phyloP scores from a whole-genome alignment of 30 jellyfish, hydroid and myxozoan genomes.

The Turritopsis dohrnii region DNA sequence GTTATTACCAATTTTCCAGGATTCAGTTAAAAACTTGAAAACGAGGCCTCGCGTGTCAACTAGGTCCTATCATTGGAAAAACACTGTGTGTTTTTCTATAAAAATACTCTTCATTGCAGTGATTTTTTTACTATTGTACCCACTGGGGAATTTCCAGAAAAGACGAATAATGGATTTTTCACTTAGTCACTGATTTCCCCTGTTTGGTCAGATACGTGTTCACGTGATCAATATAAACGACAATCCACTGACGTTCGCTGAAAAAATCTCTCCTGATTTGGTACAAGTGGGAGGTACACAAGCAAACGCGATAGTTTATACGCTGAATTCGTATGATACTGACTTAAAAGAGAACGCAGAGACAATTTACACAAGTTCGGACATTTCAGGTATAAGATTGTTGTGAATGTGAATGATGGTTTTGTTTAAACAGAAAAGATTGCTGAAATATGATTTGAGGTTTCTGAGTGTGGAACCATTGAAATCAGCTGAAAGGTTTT shows the following conservation, averaged over 20 bases:
- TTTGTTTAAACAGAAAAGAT: background rate
- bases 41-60: too few species aligned
- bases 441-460: background rate
- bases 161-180: too few species aligned
- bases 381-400: background rate
- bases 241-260: background rate
- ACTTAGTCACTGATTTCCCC: too few species aligned
- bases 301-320: constrained; percentile 26
- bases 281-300: constrained; percentile 34
- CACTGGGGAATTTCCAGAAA: too few species aligned
- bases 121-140: too few species aligned
- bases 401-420: background rate
- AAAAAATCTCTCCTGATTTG: constrained; percentile 31
- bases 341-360: constrained; percentile 42
- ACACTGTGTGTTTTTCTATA: too few species aligned
- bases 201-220: constrained; percentile 21
- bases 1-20: too few species aligned
- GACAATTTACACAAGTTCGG: background rate
- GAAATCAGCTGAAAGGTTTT: too few species aligned
- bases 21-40: too few species aligned
- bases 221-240: background rate
- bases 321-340: constrained; percentile 30
- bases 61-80: too few species aligned
- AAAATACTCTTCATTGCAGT: too few species aligned
- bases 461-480: too few species aligned